Evolutionary conservation across 2,113 vertebrate species (phyloP).

Genomic region (Tachysurus vachellii): DNA sequence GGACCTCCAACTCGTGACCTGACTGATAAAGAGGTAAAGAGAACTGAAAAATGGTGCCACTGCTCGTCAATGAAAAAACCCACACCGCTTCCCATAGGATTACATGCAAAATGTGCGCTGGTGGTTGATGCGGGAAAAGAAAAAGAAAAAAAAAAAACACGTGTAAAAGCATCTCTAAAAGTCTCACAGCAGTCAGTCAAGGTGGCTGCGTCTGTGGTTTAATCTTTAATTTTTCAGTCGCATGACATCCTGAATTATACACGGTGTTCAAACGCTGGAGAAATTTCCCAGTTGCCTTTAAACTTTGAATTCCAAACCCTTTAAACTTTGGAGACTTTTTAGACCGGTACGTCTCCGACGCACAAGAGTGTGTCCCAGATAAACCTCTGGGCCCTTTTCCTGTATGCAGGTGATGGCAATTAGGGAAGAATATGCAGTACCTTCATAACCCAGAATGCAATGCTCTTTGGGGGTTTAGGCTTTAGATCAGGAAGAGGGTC

Average conservation of each 20-base stretch:
- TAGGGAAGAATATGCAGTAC: slow-evolving; percentile 32
- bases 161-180: neutral
- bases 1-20: neutral
- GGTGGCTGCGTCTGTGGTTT: neutral
- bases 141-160: neutral
- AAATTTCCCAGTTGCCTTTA: neutral
- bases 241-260: neutral
- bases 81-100: neutral
- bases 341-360: neutral
- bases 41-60: neutral
- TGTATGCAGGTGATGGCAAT: slow-evolving; percentile 26
- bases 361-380: slow-evolving; percentile 16
- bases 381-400: slow-evolving; percentile 20
- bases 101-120: neutral
- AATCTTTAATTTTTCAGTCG: neutral
- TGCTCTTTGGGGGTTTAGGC: slow-evolving; percentile 16
- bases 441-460: slow-evolving; percentile 27
- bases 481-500: slow-evolving; percentile 2
- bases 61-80: neutral
- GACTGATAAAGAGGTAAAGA: neutral
- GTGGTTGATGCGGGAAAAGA: neutral
- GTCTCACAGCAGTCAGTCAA: neutral
- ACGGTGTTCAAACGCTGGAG: neutral
- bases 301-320: neutral
- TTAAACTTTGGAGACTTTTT: slow-evolving; percentile 17